phyloP scores from a whole-genome alignment of 2,888 invertebrate genomes.

The Ptychoptera albimana region DNA sequence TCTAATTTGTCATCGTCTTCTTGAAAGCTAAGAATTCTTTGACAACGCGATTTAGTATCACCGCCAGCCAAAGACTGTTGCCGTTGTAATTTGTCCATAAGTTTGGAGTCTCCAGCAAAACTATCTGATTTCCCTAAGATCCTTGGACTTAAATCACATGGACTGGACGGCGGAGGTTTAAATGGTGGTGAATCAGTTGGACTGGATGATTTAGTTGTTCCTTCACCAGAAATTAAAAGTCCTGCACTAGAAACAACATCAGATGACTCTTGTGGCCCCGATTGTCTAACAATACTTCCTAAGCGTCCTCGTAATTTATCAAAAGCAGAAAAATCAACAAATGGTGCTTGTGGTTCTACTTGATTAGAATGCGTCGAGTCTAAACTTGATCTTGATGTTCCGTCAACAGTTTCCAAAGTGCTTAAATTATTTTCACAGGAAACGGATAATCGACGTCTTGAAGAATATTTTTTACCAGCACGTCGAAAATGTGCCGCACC shows the following conservation, averaged over 20 bases:
- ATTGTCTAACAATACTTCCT: slow-evolving; percentile 46
- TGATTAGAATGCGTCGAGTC: slow-evolving; percentile 23
- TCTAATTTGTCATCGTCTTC: slow-evolving; percentile 10
- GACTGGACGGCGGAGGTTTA: slow-evolving; percentile 40
- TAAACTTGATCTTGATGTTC: slow-evolving; percentile 29
- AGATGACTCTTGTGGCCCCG: slow-evolving; percentile 19
- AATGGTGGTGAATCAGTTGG: slow-evolving; percentile 8
- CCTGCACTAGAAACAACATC: slow-evolving; percentile 33
- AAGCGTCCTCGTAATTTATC: slow-evolving; percentile 41
- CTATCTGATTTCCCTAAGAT: slow-evolving; percentile 51
- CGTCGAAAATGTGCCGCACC: slow-evolving; percentile 80
- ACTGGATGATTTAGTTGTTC: slow-evolving; percentile 11
- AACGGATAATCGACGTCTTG: slow-evolving; percentile 28
- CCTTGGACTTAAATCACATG: slow-evolving; percentile 36
- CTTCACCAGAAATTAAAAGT: slow-evolving; percentile 33
- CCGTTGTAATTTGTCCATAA: slow-evolving; percentile 51
- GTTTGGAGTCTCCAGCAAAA: slow-evolving; percentile 65
- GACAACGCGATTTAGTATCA: slow-evolving; percentile 9
- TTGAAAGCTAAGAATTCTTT: slow-evolving; percentile 14
- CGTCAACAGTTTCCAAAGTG: slow-evolving; percentile 27
- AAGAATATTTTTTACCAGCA: slow-evolving; percentile 48
- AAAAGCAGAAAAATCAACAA: slow-evolving; percentile 35
- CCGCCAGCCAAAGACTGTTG: slow-evolving; percentile 20
- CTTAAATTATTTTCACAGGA: slow-evolving; percentile 28
- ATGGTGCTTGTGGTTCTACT: slow-evolving; percentile 8